These are phyloP conservation scores for Pterocles orientalis DNA, from an alignment of 2,113 vertebrate genomes.

Conservation along the genomic window DNA sequence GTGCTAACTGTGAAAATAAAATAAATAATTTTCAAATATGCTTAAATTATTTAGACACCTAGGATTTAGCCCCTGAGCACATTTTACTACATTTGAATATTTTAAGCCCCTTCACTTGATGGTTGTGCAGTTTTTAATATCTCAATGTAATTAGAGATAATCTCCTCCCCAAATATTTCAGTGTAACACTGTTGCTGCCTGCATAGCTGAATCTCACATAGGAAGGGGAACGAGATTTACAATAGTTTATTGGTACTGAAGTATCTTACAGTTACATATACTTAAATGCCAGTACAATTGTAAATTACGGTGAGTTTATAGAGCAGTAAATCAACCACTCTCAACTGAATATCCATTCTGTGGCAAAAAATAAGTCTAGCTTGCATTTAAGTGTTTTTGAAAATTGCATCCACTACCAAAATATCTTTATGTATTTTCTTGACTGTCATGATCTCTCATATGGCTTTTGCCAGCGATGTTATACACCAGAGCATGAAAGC, in stretches of 20 bases:
- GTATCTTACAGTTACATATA: not conserved
- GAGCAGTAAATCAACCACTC: not conserved
- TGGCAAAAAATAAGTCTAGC: not conserved
- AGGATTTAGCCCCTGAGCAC: not conserved
- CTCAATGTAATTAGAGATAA: not conserved
- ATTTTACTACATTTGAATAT: not conserved
- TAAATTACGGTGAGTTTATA: not conserved
- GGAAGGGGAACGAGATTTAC: not conserved
- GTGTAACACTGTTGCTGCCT: not conserved
- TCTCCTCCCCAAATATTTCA: not conserved
- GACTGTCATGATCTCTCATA: not conserved
- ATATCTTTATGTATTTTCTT: not conserved
- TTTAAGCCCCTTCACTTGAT: not conserved
- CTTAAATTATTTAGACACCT: not conserved
- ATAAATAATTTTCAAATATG: not conserved
- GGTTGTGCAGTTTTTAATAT: not conserved
- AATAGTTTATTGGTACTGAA: not conserved
- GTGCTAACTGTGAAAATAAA: not conserved
- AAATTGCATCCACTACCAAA: not conserved
- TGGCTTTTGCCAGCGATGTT: not conserved
- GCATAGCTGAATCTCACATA: not conserved
- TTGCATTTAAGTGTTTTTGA: not conserved
- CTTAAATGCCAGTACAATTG: not conserved
- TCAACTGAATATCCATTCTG: not conserved
- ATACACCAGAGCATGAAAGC: accelerated